Base-by-base conservation (phyloP, 2,113 vertebrate genomes). In the Prunella fulvescens region DNA sequence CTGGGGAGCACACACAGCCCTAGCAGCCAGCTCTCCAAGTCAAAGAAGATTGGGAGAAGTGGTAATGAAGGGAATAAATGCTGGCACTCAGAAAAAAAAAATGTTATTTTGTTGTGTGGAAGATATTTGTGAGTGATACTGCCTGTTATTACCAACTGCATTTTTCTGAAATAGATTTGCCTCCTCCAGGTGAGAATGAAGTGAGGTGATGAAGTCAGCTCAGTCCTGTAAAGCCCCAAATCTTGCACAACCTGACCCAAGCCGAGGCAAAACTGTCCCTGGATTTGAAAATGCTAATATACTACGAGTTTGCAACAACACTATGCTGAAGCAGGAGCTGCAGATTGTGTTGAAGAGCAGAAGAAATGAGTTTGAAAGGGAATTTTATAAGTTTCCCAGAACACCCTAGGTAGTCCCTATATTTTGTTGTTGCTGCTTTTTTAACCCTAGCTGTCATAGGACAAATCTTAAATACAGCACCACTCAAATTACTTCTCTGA, bases 101-200 rank as follows among this genome's bases (percentile, higher is more conserved):
- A 33, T 0, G 47, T 35, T 86, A 44, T 91, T 95, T 92, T 90
- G 67, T 83, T 91, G 54, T 73, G 42, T 1, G 3, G 79, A 82
- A 94, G 67, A 53, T 65, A 81, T 57, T 87, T 78, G 81, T 4
- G 51, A 91, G 65, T 2, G 40, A 66, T 71, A 15, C 57, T 81
- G 74, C 33, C 62, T 88, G 61, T 57, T 96, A 90, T 73, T 91
- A 79, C 70, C 69, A 87, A 71, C 72, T 51, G 80, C 4, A 1
- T 72, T 94, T 88, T 93, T 92, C 89, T 71, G 80, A 93, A 95
- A 93, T 67, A 92, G 67, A 86, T 87, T 86, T 95, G 86, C 77
- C 44, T 95, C 93, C 77, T 91, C 60, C 73, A 69, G 77, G 91
- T 12, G 14, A 70, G 66, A 87, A 95, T 29, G 74, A 96, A 96